Conservation (phyloP, 2,113 vertebrate species). For the Mirza zaza region DNA sequence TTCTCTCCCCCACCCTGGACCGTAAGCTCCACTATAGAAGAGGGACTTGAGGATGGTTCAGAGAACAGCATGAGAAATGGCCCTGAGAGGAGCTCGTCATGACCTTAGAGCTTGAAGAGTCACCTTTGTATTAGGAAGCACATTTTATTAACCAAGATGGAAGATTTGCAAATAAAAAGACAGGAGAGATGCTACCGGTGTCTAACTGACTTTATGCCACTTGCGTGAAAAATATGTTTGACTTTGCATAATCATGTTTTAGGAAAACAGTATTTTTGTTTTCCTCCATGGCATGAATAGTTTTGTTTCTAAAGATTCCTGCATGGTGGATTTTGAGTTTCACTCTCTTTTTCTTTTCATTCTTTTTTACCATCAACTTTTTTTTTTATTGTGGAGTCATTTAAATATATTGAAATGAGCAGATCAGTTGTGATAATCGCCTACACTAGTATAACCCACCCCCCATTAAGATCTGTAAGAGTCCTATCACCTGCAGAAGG, state of each 20-base stretch:
- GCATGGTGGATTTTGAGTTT: not conserved
- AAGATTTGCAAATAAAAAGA: not conserved
- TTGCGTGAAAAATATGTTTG: not conserved
- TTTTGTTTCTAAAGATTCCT: not conserved
- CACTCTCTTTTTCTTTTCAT: not conserved
- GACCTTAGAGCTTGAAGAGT: not conserved
- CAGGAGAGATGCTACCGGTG: not conserved
- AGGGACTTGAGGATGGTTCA: not conserved
- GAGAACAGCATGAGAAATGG: not conserved
- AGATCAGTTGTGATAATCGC: not conserved
- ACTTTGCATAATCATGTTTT: not conserved
- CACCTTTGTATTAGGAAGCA: not conserved
- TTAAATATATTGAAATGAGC: not conserved
- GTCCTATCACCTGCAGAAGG: fast-evolving
- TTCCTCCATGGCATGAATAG: not conserved
- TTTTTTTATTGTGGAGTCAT: not conserved
- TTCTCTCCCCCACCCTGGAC: not conserved
- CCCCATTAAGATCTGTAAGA: not conserved
- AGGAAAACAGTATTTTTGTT: not conserved
- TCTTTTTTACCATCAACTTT: not conserved
- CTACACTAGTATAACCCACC: not conserved
- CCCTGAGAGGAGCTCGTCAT: not conserved
- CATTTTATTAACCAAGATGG: not conserved
- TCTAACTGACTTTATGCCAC: not conserved
- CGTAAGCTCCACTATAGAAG: not conserved